A percentile compares a stretch with the other conserved stretches of the same genome.
These are phyloP conservation scores for Phyllopteryx taeniolatus DNA, from an alignment of 2,113 vertebrate species.

Conservation along the genomic window DNA sequence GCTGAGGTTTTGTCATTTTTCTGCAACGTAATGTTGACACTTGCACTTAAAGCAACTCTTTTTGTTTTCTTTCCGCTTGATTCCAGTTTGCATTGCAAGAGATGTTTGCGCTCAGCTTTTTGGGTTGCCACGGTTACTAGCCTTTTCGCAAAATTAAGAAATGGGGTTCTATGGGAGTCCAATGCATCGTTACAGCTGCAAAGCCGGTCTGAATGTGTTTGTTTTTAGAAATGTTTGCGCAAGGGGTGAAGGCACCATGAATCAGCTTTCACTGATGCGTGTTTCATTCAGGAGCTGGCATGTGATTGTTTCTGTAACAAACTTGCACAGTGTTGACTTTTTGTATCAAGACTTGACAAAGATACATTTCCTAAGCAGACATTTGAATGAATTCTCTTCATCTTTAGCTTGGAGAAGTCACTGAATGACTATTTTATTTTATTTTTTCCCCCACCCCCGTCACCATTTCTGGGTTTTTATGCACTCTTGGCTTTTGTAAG, in stretches of 20 bases:
- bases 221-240: background rate
- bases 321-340: slow-evolving; percentile 40
- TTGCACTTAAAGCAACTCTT: slow-evolving; percentile 4
- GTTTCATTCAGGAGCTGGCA: slow-evolving; percentile 22
- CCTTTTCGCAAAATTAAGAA: slow-evolving; percentile 5
- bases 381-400: slow-evolving; percentile 42
- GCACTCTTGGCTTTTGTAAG: slow-evolving; percentile 54
- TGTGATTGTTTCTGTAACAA: slow-evolving; percentile 27
- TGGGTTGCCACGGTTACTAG: slow-evolving; percentile 6
- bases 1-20: background rate
- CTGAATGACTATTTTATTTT: slow-evolving; percentile 27
- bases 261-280: background rate
- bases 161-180: slow-evolving; percentile 5
- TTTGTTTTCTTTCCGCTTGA: background rate
- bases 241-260: slow-evolving; percentile 18
- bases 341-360: background rate
- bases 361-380: slow-evolving; percentile 10
- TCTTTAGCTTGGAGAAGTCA: slow-evolving; percentile 15
- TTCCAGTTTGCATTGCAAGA: no score
- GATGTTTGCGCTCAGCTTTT: background rate
- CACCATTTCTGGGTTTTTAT: background rate
- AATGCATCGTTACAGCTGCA: slow-evolving; percentile 10
- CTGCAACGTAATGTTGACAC: background rate
- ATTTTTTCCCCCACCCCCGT: background rate
- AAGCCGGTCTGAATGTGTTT: slow-evolving; percentile 50